Evolutionary conservation across 2,888 invertebrate genomes (phyloP), one percentile per base, ranked within the genome.

Genomic region (Agrotis segetum): DNA sequence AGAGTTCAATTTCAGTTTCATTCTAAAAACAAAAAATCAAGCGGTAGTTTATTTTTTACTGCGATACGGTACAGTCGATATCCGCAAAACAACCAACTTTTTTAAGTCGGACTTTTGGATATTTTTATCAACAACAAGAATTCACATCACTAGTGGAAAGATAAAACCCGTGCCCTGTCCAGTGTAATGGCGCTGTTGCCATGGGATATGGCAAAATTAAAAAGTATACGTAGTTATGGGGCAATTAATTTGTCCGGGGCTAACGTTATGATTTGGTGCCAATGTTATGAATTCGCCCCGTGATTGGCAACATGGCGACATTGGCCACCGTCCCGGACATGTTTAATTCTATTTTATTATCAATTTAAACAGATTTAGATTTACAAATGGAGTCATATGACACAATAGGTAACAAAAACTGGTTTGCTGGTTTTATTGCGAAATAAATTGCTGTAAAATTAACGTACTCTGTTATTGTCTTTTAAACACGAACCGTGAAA

Each of bases 151-250:
- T 84, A 81, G 49, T n/a, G 14, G 40, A 63, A 65, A 78, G 78
- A 84, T 81, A 77, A 81, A 77, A 67, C 81, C 70, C 68, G 61
- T 80, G 76, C 52, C 67, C 58, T 61, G 70, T 71, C 68, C 78
- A 56, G 56, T 71, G 62, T 82, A 77, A 80, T 71, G 68, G 77
- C 60, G 40, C 55, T 19, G 73, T 65, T 78, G 75, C 74, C 77
- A 82, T 71, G 73, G 83, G 85, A 81, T 72, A 77, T 77, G 64
- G 65, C 74, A 49, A 82, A 82, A 85, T 86, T 77, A 77, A 82
- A 77, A 84, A 72, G 62, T 69, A 69, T 74, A 72, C 63, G 66
- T 71, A 76, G 72, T 80, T 77, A 74, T 68, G 72, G 66, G 63
- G 64, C 71, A 75, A 86, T 82, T 82, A 86, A 85, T 85, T 86